These are phyloP conservation scores for Aplysina aerophoba DNA, from an alignment of 37 sponge, comb jelly and placozoan species.

Conservation along the genomic window DNA sequence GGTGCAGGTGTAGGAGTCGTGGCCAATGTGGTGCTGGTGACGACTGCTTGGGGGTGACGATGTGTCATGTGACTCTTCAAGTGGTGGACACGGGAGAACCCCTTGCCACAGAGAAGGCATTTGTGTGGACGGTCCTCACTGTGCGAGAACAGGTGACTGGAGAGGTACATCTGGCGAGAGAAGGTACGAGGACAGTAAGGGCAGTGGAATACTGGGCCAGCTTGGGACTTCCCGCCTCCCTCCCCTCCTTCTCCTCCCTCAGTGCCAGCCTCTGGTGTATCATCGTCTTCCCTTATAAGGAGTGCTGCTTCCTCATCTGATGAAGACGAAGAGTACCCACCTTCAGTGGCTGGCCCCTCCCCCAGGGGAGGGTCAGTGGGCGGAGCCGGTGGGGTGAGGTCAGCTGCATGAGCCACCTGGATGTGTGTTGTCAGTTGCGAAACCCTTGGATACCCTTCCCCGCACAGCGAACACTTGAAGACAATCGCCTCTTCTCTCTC, in stretches of 20 bases:
- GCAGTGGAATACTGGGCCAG: background rate
- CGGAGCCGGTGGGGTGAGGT: no score
- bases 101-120: slow-evolving; percentile 36
- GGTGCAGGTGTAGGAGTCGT: no score
- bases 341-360: no score
- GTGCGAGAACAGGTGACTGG: slow-evolving; percentile 9
- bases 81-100: slow-evolving; percentile 28
- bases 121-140: slow-evolving; percentile 30
- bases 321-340: no score
- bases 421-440: no score
- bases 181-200: slow-evolving; percentile 8
- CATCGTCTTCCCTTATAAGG: background rate
- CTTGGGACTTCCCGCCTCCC: no score
- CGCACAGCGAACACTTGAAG: no score
- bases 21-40: background rate
- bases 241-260: no score
- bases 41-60: background rate
- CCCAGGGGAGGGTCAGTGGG: no score
- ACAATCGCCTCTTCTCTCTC: no score
- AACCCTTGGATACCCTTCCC: no score
- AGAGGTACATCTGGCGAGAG: background rate
- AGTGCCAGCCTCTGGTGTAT: background rate
- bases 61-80: slow-evolving; percentile 34
- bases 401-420: no score
- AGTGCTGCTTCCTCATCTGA: background rate